Conservation (phyloP, 2,888 invertebrate species). For the Muscina levida region DNA sequence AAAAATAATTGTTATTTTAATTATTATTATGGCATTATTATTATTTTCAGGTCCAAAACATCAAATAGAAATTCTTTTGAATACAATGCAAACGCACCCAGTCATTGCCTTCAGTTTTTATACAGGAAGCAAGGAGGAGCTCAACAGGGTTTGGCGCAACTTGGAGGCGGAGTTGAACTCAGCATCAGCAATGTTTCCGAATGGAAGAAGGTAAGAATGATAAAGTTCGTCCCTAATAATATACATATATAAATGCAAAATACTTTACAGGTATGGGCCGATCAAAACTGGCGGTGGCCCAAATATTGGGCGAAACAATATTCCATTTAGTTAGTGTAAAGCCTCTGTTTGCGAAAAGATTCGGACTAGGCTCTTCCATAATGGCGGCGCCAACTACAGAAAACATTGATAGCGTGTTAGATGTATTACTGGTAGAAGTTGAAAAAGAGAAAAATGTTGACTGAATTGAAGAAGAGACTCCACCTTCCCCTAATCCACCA, state of each 20-base stretch:
- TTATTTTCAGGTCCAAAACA: constrained; percentile 28
- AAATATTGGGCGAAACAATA: not conserved
- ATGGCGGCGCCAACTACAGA: no score
- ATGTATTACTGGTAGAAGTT: no score
- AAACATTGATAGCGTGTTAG: no score
- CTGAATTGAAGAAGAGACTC: no score
- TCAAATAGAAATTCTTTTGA: constrained; percentile 19
- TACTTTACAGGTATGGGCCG: not conserved
- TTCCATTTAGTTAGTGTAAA: not conserved
- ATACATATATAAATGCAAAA: constrained; percentile 2
- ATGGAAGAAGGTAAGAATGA: constrained; percentile 26
- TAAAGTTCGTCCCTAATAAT: not conserved
- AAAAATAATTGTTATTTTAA: constrained; percentile 22
- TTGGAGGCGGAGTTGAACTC: constrained; percentile 44
- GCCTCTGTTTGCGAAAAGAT: not conserved
- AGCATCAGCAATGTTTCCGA: constrained; percentile 25
- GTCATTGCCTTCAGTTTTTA: constrained; percentile 20
- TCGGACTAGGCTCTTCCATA: no score
- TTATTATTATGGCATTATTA: constrained; percentile 24
- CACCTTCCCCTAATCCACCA: no score
- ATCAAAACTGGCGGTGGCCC: constrained; percentile 14
- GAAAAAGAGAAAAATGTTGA: constrained; percentile 21
- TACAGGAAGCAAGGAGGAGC: constrained; percentile 29
- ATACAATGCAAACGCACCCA: constrained; percentile 33
- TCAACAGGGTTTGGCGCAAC: constrained; percentile 28